A percentile compares a stretch with the other conserved stretches of the same genome.
Conservation (phyloP, 2,113 vertebrate genomes). For the Chaetops frenatus region DNA sequence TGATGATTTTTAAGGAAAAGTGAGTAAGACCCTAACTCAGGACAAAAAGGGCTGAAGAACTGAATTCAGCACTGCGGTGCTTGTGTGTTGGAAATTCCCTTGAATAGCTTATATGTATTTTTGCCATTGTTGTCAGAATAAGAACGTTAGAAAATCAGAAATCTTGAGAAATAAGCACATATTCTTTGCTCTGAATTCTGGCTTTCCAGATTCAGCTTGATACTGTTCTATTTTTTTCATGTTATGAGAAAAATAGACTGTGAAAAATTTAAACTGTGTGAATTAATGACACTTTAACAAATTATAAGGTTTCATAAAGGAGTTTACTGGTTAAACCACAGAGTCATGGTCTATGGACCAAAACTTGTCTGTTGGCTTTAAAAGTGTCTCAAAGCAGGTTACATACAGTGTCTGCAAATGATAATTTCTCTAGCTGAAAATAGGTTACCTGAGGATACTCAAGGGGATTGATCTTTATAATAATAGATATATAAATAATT, state of each 20-base stretch:
- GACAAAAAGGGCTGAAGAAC: neutral
- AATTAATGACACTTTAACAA: constrained; percentile 14
- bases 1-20: neutral
- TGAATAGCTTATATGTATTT: neutral
- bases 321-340: neutral
- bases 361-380: constrained; percentile 3
- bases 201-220: neutral
- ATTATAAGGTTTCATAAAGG: constrained; percentile 19
- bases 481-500: constrained; percentile 26
- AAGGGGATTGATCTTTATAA: constrained; percentile 24
- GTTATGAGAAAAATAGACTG: neutral
- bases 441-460: constrained; percentile 6
- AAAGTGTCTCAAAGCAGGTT: constrained; percentile 27
- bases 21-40: neutral
- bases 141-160: neutral
- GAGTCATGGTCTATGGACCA: neutral
- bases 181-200: neutral
- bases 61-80: neutral
- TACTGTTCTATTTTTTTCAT: neutral
- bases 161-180: neutral
- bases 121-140: neutral
- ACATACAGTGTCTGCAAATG: constrained; percentile 35
- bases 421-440: constrained; percentile 22
- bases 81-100: neutral
- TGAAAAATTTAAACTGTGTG: neutral